Percentiles rank a stretch among this genome's conserved stretches.
Evolutionary conservation across 2,797 vertebrate species (phyloP).

Genomic region (Ptychadena robeensis): DNA sequence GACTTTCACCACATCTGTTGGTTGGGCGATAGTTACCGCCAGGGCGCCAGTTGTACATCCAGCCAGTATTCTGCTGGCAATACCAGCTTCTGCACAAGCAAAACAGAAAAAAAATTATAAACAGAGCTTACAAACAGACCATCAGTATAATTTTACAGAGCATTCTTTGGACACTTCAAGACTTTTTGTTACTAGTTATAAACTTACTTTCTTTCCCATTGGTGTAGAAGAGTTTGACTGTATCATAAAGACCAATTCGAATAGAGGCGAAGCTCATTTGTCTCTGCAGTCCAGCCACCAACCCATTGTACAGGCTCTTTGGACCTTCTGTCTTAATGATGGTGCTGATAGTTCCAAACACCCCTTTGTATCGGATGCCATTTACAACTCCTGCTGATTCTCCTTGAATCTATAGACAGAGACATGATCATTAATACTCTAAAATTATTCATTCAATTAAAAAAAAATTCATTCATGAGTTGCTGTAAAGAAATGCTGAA

Average conservation of each 20-base stretch:
- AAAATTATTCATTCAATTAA: neutral
- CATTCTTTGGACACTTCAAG: neutral
- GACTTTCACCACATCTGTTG: constrained; percentile 89
- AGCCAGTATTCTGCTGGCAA: constrained; percentile 80
- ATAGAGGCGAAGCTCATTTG: constrained; percentile 86
- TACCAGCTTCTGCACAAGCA: constrained; percentile 71
- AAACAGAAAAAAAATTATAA: too few relatives aligned
- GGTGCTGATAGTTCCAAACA: constrained; percentile 85
- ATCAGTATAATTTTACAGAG: neutral
- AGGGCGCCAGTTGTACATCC: constrained; percentile 86
- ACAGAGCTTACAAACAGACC: neutral
- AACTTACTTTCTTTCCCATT: constrained; percentile 81
- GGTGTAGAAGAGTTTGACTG: constrained; percentile 81
- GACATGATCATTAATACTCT: neutral
- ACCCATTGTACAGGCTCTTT: constrained; percentile 81
- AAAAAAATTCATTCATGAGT: neutral
- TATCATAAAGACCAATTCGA: constrained; percentile 87
- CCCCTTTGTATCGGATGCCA: constrained; percentile 80
- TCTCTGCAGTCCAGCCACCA: constrained; percentile 85
- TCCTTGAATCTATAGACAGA: constrained; percentile 82
- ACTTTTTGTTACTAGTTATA: neutral
- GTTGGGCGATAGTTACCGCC: constrained; percentile 85
- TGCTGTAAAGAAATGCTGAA: too few relatives aligned
- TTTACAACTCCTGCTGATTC: constrained; percentile 72
- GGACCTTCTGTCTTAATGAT: constrained; percentile 84